Conservation (phyloP, 1,140 invertebrate genomes). For the Bemisia tabaci region DNA sequence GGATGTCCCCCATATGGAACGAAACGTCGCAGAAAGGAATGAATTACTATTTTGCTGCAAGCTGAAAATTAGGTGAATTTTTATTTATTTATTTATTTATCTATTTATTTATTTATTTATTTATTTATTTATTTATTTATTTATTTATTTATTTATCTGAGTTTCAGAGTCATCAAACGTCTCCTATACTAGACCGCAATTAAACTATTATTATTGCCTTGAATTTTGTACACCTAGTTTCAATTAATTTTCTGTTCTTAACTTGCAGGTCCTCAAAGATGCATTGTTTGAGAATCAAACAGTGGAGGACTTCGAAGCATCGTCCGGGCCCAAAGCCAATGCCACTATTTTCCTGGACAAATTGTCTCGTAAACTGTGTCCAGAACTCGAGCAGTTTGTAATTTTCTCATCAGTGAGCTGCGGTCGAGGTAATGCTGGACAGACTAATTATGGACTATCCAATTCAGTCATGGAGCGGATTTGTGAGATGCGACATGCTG, state of each 20-base stretch:
- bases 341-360: conserved; percentile 46
- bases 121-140: too few species aligned
- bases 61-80: too few species aligned
- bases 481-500: conserved; percentile 41
- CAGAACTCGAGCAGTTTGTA: conserved; percentile 43
- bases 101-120: too few species aligned
- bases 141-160: too few species aligned
- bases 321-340: conserved; percentile 42
- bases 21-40: too few species aligned
- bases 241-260: conserved; percentile 39
- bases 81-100: too few species aligned
- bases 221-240: conserved; percentile 32
- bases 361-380: conserved; percentile 40
- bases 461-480: conserved; percentile 61
- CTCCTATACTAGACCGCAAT: too few species aligned
- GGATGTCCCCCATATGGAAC: too few species aligned
- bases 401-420: conserved; percentile 81
- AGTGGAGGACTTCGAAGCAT: conserved; percentile 37
- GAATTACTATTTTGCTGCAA: too few species aligned
- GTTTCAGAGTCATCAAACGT: too few species aligned
- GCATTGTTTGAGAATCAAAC: conserved; percentile 47
- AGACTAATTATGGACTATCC: conserved; percentile 72
- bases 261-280: conserved; percentile 44
- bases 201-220: conserved; percentile 29
- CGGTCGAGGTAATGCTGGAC: conserved; percentile 76